Evolutionary conservation across 2,888 invertebrate genomes (phyloP).

Genomic region (Drosophila nigricruria): DNA sequence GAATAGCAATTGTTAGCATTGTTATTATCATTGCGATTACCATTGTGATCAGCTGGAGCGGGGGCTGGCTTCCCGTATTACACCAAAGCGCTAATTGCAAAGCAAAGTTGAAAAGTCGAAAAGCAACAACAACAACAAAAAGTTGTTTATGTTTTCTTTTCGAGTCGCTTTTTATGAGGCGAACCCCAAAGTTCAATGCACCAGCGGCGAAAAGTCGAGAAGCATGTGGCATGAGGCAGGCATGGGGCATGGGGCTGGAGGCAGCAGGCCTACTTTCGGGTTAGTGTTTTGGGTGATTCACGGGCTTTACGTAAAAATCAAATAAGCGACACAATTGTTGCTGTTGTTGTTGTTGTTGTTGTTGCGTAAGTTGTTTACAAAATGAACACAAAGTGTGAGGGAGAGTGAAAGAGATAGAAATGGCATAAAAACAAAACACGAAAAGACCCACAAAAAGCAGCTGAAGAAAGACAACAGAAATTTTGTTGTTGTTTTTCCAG

Average conservation of each 20-base stretch:
- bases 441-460: no score
- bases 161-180: constrained; percentile 9
- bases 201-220: constrained; percentile 35
- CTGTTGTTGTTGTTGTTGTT: constrained; percentile 42
- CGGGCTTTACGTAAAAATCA: constrained; percentile 71
- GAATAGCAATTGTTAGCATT: constrained; percentile 52
- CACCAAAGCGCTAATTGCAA: constrained; percentile 47
- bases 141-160: constrained; percentile 42
- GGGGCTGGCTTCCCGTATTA: constrained; percentile 50
- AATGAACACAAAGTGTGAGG: constrained; percentile 40
- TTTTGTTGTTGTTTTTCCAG: constrained; percentile 34
- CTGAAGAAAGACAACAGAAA: constrained; percentile 8
- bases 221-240: constrained; percentile 13
- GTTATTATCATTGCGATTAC: constrained; percentile 19
- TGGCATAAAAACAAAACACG: constrained; percentile 27
- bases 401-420: constrained; percentile 28
- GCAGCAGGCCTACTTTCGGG: constrained; percentile 60
- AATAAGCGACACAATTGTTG: constrained; percentile 65
- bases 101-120: constrained; percentile 9
- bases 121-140: background rate
- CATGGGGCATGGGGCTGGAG: background rate
- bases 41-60: constrained; percentile 12
- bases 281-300: constrained; percentile 67
- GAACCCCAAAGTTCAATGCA: constrained; percentile 67
- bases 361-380: constrained; percentile 81